These are phyloP conservation scores for Sebastes baramenuke DNA, from an alignment of 2,797 vertebrate genomes.

Conservation along the genomic window DNA sequence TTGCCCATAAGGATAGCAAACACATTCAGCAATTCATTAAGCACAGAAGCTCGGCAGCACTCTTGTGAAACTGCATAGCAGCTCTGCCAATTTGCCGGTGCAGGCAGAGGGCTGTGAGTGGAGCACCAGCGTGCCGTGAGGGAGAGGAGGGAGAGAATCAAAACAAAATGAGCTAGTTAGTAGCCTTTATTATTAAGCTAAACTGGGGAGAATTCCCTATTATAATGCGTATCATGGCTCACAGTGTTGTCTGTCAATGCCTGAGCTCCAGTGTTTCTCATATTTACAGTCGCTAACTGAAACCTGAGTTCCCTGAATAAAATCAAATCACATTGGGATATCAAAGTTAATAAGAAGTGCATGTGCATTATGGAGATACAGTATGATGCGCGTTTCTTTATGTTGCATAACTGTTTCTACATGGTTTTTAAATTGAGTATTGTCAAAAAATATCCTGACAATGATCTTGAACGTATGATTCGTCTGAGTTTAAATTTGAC, in stretches of 20 bases:
- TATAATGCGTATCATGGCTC: conserved; percentile 42
- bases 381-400: background rate
- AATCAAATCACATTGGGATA: background rate
- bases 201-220: conserved; percentile 60
- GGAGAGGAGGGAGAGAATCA: conserved; percentile 36
- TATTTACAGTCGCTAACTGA: conserved; percentile 23
- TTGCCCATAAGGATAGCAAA: conserved; percentile 77
- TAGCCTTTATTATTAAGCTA: conserved; percentile 64
- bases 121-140: conserved; percentile 38
- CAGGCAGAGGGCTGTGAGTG: conserved; percentile 55
- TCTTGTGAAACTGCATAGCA: conserved; percentile 68
- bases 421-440: background rate
- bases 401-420: background rate
- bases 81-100: conserved; percentile 74
- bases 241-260: conserved; percentile 44
- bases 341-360: background rate
- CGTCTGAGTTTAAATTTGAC: conserved; percentile 6
- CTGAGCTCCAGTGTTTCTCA: conserved; percentile 27
- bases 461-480: background rate
- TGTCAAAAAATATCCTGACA: conserved; percentile 1
- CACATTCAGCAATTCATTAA: conserved; percentile 81
- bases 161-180: conserved; percentile 71
- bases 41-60: conserved; percentile 68
- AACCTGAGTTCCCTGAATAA: conserved; percentile 5
- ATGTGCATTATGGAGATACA: background rate